These are phyloP conservation scores for Tachyglossus aculeatus DNA, from an alignment of 2,797 vertebrate genomes.

Conservation along the genomic window DNA sequence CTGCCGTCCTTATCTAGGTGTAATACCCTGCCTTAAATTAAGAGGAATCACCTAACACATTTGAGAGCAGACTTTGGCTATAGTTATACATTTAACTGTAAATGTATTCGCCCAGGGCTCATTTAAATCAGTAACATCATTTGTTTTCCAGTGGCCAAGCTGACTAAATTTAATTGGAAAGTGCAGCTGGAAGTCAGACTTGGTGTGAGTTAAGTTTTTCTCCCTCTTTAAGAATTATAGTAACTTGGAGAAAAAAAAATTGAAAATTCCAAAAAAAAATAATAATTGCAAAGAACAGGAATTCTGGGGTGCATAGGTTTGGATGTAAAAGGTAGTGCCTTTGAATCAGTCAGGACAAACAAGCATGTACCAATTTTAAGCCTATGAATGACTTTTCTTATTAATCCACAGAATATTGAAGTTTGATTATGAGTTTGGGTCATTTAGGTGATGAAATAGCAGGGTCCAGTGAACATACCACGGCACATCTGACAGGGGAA, in stretches of 20 bases:
- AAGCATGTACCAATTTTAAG: background rate
- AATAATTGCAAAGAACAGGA: too few species aligned
- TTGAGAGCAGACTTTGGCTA: background rate
- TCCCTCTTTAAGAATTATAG: background rate
- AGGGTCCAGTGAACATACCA: background rate
- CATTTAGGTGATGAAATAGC: background rate
- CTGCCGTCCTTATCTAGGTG: too few species aligned
- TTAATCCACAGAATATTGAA: background rate
- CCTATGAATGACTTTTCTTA: background rate
- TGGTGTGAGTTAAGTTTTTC: background rate
- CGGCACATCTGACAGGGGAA: background rate
- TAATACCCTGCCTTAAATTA: too few species aligned
- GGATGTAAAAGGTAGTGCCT: background rate
- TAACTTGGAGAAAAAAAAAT: too few species aligned
- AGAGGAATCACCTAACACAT: background rate
- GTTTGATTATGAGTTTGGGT: background rate
- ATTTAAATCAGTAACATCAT: background rate
- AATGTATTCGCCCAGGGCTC: background rate
- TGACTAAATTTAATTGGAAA: background rate
- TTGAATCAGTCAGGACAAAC: background rate
- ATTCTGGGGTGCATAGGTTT: background rate
- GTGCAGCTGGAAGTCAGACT: background rate
- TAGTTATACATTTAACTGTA: background rate
- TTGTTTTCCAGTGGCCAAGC: background rate
- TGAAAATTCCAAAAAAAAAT: too few species aligned